Evolutionary conservation across 2,888 invertebrate species (phyloP).

Genomic region (Lasioglossum figueresi): DNA sequence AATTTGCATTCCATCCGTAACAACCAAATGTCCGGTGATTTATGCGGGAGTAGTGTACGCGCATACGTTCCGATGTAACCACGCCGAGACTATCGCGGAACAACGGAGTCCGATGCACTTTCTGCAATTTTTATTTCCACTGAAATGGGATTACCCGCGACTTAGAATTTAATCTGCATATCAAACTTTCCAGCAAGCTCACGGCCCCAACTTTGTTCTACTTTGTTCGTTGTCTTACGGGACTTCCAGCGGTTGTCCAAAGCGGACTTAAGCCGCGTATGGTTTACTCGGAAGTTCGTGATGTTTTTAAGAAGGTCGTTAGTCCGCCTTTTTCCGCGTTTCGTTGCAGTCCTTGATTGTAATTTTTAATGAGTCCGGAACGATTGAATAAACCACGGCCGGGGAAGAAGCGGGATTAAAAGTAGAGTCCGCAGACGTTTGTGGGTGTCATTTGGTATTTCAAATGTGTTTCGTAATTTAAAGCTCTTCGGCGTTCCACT

Average conservation of each 20-base stretch:
- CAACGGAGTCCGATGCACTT: slow-evolving; percentile 7
- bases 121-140: slow-evolving; percentile 27
- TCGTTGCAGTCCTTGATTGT: not conserved
- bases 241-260: not conserved
- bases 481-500: not conserved
- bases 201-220: slow-evolving; percentile 23
- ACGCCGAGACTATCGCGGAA: slow-evolving; percentile 12
- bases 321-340: not conserved
- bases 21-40: not conserved
- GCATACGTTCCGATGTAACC: slow-evolving; percentile 25
- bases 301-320: not conserved
- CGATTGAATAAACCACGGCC: not conserved
- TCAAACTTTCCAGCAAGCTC: slow-evolving; percentile 41
- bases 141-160: slow-evolving; percentile 34
- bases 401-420: not conserved
- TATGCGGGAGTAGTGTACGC: not conserved
- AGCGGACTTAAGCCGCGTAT: slow-evolving; percentile 20
- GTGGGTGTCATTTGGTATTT: not conserved
- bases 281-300: slow-evolving; percentile 21
- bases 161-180: slow-evolving; percentile 56
- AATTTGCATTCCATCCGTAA: not conserved
- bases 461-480: not conserved
- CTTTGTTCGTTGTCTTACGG: slow-evolving; percentile 10
- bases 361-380: not conserved
- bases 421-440: not conserved